Evolutionary conservation across 1,140 invertebrate genomes (phyloP).

Genomic region (Drosophila busckii): DNA sequence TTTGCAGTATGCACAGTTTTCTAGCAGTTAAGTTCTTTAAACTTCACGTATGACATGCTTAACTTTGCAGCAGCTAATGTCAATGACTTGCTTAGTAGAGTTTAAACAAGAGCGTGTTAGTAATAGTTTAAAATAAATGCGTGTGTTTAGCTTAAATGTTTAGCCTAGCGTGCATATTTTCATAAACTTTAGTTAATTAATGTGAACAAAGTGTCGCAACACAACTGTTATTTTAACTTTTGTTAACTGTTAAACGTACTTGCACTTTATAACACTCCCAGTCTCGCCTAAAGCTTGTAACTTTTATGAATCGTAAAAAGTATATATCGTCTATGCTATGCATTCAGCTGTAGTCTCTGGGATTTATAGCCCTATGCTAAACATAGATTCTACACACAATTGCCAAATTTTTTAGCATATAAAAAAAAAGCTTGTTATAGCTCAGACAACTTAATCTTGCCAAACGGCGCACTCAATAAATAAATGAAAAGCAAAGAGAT

Average conservation of each 20-base stretch:
- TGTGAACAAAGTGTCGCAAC: not conserved
- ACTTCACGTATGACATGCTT: slow-evolving; percentile 6
- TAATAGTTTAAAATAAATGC: too few relatives aligned
- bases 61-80: not conserved
- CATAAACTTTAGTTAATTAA: too few relatives aligned
- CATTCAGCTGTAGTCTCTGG: not conserved
- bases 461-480: too few relatives aligned
- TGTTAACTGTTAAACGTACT: not conserved
- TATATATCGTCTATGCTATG: not conserved
- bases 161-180: too few relatives aligned
- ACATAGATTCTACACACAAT: too few relatives aligned
- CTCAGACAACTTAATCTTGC: too few relatives aligned
- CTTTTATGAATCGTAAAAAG: slow-evolving; percentile 13
- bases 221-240: not conserved
- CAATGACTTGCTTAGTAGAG: not conserved
- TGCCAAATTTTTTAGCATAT: too few relatives aligned
- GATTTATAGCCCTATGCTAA: too few relatives aligned
- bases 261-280: not conserved
- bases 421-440: too few relatives aligned
- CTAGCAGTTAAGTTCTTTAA: slow-evolving; percentile 8
- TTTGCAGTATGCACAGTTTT: not conserved
- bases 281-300: not conserved
- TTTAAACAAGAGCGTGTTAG: too few relatives aligned
- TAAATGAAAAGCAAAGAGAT: too few relatives aligned
- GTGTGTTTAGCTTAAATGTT: too few relatives aligned